phyloP scores from a whole-genome alignment of 2,113 vertebrate species.

The Loxodonta africana region DNA sequence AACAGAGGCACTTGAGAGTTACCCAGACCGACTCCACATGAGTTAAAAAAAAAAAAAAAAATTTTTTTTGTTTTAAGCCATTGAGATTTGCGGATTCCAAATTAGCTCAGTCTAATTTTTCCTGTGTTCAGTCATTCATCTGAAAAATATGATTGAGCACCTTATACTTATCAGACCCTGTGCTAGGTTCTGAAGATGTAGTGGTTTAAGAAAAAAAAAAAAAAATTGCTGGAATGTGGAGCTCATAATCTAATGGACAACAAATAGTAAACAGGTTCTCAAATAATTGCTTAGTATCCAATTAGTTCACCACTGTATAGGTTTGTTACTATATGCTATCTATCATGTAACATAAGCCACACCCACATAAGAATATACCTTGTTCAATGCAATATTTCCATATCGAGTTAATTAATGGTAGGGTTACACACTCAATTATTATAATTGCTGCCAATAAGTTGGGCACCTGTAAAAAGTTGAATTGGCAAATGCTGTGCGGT shows the following conservation, averaged over 20 bases:
- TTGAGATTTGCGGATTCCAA: not conserved
- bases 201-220: not conserved
- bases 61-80: constrained; percentile 13
- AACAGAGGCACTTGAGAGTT: not conserved
- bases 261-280: not conserved
- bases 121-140: not conserved
- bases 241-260: not conserved
- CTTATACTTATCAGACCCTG: not conserved
- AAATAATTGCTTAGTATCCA: not conserved
- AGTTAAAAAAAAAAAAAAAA: not conserved
- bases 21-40: not conserved
- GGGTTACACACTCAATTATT: too few species aligned
- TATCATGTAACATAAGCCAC: not conserved
- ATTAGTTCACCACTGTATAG: not conserved
- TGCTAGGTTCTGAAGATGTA: not conserved
- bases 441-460: too few species aligned
- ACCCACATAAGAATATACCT: not conserved
- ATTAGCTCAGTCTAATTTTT: not conserved
- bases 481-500: too few species aligned
- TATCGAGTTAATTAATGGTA: too few species aligned
- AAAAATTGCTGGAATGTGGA: not conserved
- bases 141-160: not conserved
- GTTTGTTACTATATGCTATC: not conserved
- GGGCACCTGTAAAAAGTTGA: too few species aligned
- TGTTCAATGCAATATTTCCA: not conserved